These are phyloP conservation scores for Amblyjoppa fuscipennis DNA, from an alignment of 2,888 invertebrate species.

Conservation along the genomic window DNA sequence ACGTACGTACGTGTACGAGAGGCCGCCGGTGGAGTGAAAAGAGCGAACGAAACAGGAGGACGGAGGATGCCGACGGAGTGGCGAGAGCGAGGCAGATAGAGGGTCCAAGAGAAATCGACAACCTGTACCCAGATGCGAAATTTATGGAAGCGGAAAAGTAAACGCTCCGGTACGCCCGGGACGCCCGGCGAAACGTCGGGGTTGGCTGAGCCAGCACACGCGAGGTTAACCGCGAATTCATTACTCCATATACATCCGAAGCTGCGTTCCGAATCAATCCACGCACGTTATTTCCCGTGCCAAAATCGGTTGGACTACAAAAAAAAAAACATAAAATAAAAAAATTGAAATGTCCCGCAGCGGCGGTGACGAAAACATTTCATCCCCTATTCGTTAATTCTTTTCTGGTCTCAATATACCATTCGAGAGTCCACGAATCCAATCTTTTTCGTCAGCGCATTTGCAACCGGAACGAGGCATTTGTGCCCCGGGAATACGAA, in stretches of 20 bases:
- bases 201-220: conserved; percentile 65
- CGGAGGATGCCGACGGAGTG: background rate
- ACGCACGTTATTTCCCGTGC: conserved; percentile 67
- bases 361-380: too few relatives aligned
- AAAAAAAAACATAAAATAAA: conserved; percentile 31
- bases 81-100: conserved; percentile 9
- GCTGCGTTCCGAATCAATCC: conserved; percentile 63
- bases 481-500: background rate
- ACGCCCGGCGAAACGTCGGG: conserved; percentile 10
- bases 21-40: conserved; percentile 15
- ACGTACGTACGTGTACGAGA: conserved; percentile 45
- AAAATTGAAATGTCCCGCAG: conserved; percentile 35
- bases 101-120: conserved; percentile 69
- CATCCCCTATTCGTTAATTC: conserved; percentile 3
- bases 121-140: conserved; percentile 70
- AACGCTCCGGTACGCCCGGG: conserved; percentile 54
- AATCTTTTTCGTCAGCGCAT: background rate
- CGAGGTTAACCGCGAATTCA: conserved; percentile 69
- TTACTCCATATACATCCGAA: conserved; percentile 61
- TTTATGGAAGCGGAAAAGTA: conserved; percentile 68
- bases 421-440: background rate
- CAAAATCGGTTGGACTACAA: conserved; percentile 50
- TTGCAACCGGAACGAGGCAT: background rate
- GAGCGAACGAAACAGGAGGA: conserved; percentile 8
- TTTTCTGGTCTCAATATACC: background rate